phyloP scores from a whole-genome alignment of 2,113 vertebrate species.

The Sus scrofa region DNA sequence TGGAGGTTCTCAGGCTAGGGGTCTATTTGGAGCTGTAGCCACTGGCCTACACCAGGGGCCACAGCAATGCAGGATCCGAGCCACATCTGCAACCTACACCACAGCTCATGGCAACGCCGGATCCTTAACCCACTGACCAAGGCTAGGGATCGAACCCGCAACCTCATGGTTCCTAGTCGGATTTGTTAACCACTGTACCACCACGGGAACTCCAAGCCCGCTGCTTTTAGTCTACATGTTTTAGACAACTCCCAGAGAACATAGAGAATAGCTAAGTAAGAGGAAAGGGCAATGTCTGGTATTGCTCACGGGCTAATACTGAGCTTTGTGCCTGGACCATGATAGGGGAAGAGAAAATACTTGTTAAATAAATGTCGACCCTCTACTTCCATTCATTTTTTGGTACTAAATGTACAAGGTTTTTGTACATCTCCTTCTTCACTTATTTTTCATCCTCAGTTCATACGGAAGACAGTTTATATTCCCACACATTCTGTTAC shows the following conservation, averaged over 20 bases:
- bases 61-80: no score
- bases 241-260: not conserved
- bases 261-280: not conserved
- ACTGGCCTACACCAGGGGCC: no score
- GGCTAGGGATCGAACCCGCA: no score
- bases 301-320: not conserved
- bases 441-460: not conserved
- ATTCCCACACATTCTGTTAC: not conserved
- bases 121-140: no score
- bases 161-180: no score
- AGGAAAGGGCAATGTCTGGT: not conserved
- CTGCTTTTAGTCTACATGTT: no score
- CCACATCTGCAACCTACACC: no score
- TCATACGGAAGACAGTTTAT: not conserved
- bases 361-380: constrained; percentile 20
- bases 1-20: no score
- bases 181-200: no score
- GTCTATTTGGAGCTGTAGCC: no score
- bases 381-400: not conserved
- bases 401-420: not conserved
- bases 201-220: no score
- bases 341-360: not conserved
- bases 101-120: no score
- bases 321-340: not conserved
- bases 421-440: not conserved